Evolutionary conservation across 35 echinoderm and acorn worm genomes (phyloP), one percentile per base, ranked within the genome.

Genomic region (Stichopus chloronotus): DNA sequence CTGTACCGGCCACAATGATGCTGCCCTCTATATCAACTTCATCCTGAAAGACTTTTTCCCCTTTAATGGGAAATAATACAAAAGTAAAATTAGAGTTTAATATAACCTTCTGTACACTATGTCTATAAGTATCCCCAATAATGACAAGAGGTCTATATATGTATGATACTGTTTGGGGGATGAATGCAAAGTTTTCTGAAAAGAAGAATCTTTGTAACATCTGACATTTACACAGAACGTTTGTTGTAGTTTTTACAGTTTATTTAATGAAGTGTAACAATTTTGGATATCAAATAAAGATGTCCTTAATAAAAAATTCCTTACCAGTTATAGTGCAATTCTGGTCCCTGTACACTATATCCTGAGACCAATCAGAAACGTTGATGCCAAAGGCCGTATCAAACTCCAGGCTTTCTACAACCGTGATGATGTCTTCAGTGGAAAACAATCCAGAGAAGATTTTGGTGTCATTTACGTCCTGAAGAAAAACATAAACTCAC

Each of bases 1-100:
- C 90, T 57, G 90, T 91, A 54, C 90, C 90, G 58, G 78, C 55
- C 23, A 91, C 90, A 11, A 79, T 77, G n/a, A 91, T 79, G n/a
- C 57, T 72, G 19, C 90, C 90, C 90, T 91, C 90, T 23, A 91
- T 72, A 14, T 77, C n/a, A 57, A 91, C 76, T 22, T 77, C 54
- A 72, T 59, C 90, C 69, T 77, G 54, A 43, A 91, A 91, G 8
- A 24, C 57, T 53, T 91, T 91, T 53, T 77, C 72, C 19, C 90
- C 90, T 91, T 71, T 56, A 6, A 57, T 12, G 10, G 24, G 17
- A 77, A 53, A 23, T 77, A 77, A 91, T 78, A 91, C 74, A 13
- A 52, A 83, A 83, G 9, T 8, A 72, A 7, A n/a, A n/a, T 74
- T 20, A 19, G 30, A 43, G 30, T 43, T 43, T 43, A 43, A 1